Evolutionary conservation across 2,113 vertebrate species (phyloP).

Genomic region (Nansenia antarctica): DNA sequence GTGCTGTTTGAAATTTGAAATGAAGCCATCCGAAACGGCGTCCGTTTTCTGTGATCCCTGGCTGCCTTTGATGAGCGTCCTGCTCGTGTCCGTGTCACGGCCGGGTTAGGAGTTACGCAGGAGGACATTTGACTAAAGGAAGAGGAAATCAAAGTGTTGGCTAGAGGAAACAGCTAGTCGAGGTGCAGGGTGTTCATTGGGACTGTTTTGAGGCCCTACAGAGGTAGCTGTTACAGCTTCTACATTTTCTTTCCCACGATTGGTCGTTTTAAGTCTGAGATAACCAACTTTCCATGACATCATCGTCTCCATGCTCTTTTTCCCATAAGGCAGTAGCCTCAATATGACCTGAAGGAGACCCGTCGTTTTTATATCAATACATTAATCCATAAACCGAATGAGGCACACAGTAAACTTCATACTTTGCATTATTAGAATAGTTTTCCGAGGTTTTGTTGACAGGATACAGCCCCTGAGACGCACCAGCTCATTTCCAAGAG

Average conservation of each 20-base stretch:
- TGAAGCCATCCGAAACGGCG: not conserved
- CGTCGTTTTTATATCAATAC: not conserved
- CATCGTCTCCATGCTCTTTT: not conserved
- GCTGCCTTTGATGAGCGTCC: not conserved
- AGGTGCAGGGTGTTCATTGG: not conserved
- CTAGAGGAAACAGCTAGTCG: not conserved
- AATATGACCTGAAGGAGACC: not conserved
- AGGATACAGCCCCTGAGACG: not conserved
- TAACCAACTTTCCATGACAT: not conserved
- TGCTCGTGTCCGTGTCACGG: too few species aligned
- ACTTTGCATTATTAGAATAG: not conserved
- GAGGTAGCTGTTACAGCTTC: not conserved
- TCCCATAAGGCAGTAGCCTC: not conserved
- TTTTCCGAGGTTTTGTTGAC: not conserved
- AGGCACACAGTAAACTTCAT: not conserved
- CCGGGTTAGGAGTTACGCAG: not conserved
- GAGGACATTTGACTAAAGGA: not conserved
- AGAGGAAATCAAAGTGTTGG: not conserved
- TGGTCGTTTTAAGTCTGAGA: not conserved
- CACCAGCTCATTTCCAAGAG: not conserved
- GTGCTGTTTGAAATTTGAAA: too few species aligned
- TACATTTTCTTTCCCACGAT: not conserved
- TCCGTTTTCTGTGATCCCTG: not conserved
- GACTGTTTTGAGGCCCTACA: not conserved
- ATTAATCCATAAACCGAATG: too few species aligned